Evolutionary conservation across 2,113 vertebrate species (phyloP).

Genomic region (Equus przewalskii): DNA sequence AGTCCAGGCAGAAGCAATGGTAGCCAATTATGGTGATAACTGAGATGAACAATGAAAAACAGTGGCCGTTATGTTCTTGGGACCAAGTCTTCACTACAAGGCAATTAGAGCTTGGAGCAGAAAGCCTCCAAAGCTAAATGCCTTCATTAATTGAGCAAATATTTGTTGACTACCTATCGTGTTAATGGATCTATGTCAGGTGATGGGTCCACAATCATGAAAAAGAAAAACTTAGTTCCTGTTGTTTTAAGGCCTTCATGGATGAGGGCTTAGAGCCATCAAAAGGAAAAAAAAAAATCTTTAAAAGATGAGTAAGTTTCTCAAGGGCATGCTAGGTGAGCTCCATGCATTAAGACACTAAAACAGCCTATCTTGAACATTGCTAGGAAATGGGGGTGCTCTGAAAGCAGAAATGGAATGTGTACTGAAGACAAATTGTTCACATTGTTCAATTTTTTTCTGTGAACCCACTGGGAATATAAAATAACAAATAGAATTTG

Average conservation of each 20-base stretch:
- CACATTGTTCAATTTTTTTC: background rate
- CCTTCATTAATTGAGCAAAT: background rate
- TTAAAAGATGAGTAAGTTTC: background rate
- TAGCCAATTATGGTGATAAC: background rate
- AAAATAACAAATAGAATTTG: background rate
- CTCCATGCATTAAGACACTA: background rate
- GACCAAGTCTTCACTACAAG: background rate
- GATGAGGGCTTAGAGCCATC: background rate
- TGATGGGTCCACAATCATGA: background rate
- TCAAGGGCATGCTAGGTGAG: background rate
- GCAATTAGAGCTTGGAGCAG: background rate
- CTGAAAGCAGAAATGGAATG: background rate
- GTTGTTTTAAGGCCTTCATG: background rate
- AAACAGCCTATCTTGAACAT: background rate
- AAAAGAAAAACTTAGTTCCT: background rate
- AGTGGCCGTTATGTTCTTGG: background rate
- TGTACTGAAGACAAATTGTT: background rate
- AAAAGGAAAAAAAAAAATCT: background rate
- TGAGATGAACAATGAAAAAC: background rate
- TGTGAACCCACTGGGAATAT: background rate
- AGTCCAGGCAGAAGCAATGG: background rate
- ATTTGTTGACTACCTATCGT: background rate
- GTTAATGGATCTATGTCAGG: background rate
- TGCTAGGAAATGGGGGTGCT: background rate
- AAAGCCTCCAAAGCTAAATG: background rate